Conservation (phyloP, 2,797 vertebrate genomes). For the Poecilia velifera region DNA sequence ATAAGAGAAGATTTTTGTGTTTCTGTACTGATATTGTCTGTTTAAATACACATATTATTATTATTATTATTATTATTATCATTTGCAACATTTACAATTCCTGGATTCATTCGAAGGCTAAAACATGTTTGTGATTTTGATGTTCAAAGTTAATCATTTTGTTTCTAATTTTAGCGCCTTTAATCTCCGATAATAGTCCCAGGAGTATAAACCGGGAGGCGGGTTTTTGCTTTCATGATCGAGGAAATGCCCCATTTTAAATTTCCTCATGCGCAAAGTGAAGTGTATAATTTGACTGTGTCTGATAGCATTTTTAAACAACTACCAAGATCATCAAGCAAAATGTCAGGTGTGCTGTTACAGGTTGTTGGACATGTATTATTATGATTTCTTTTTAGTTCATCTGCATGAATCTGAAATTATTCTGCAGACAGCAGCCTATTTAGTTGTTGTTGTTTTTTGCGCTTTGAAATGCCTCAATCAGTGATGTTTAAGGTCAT, state of each 20-base stretch:
- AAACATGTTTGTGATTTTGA: background rate
- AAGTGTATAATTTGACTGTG: constrained; percentile 4
- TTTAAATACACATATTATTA: background rate
- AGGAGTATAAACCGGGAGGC: constrained; percentile 15
- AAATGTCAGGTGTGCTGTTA: background rate
- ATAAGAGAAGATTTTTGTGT: background rate
- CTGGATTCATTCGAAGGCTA: background rate
- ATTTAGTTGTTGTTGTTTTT: background rate
- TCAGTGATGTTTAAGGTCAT: background rate
- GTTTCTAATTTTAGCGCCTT: constrained; percentile 16
- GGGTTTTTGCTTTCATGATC: constrained; percentile 18
- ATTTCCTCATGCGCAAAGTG: constrained; percentile 13
- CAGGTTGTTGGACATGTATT: background rate
- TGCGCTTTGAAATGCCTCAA: background rate
- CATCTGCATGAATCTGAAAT: background rate
- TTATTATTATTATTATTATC: background rate
- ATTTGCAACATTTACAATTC: background rate
- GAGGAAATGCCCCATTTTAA: constrained; percentile 34
- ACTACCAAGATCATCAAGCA: background rate
- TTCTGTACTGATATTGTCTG: background rate
- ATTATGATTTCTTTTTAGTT: background rate
- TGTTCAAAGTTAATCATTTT: background rate
- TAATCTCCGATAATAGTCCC: constrained; percentile 26
- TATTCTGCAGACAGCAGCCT: background rate
- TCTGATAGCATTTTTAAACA: background rate